Percentiles rank a stretch among this genome's conserved stretches.
phyloP scores from a whole-genome alignment of 2,797 vertebrate species.

The Pangasius mekongensis region DNA sequence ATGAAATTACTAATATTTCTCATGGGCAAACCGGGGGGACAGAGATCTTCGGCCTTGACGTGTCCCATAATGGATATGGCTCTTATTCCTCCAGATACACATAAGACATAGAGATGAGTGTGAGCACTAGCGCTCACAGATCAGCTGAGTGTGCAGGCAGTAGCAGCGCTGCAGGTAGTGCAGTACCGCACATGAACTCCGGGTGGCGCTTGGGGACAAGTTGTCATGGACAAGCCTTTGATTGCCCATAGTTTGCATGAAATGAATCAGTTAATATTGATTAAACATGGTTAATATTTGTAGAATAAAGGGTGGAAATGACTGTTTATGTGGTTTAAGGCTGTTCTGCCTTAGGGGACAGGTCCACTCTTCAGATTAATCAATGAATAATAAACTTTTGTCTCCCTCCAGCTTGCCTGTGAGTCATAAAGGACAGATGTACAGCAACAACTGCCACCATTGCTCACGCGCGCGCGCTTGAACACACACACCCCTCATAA shows the following conservation, averaged over 20 bases:
- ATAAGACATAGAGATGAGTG: background rate
- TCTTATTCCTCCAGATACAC: background rate
- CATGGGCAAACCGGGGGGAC: background rate
- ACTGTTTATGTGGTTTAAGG: background rate
- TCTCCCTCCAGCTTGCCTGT: background rate
- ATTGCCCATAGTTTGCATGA: background rate
- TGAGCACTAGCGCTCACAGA: background rate
- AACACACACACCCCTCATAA: background rate
- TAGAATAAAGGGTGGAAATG: background rate
- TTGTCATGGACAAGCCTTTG: background rate
- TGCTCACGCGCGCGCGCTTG: background rate
- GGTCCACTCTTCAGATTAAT: background rate
- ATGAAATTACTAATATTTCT: background rate
- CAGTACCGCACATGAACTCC: constrained; percentile 28
- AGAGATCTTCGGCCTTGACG: background rate
- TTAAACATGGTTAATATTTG: background rate
- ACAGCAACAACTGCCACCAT: background rate
- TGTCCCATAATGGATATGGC: background rate
- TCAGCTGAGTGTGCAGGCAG: background rate
- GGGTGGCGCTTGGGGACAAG: constrained; percentile 35
- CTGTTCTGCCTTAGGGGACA: background rate
- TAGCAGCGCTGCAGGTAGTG: background rate
- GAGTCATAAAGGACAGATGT: constrained; percentile 32
- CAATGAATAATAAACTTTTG: constrained; percentile 4
- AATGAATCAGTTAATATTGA: background rate